Conservation (phyloP, 2,888 invertebrate species). For the Nomada ruficornis region DNA sequence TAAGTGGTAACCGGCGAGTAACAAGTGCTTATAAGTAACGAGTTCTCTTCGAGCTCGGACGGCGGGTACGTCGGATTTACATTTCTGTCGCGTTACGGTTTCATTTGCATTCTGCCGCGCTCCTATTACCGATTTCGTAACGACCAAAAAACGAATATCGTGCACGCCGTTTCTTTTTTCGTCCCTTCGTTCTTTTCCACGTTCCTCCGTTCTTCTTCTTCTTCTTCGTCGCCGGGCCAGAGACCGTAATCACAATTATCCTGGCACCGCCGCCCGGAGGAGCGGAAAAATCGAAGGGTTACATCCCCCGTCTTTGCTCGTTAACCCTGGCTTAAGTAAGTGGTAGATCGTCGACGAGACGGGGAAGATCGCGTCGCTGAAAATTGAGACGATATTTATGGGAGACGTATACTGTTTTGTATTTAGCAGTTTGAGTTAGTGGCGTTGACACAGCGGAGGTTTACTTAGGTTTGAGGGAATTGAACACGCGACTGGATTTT, state of each 20-base stretch:
- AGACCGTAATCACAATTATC: constrained; percentile 70
- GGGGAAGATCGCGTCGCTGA: neutral
- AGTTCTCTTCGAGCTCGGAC: constrained; percentile 37
- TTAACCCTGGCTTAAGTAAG: constrained; percentile 50
- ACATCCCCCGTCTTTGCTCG: constrained; percentile 60
- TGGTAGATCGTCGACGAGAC: constrained; percentile 21
- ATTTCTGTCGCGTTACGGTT: constrained; percentile 61
- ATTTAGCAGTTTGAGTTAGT: too few species aligned
- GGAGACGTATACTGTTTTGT: neutral
- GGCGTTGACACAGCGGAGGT: too few species aligned
- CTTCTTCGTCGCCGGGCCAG: constrained; percentile 36
- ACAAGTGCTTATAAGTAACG: constrained; percentile 62
- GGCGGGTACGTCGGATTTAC: constrained; percentile 47
- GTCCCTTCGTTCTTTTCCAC: neutral
- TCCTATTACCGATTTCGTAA: constrained; percentile 62
- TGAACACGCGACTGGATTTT: too few species aligned
- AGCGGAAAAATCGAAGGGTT: constrained; percentile 59
- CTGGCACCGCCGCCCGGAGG: constrained; percentile 43
- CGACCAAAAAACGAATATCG: constrained; percentile 53
- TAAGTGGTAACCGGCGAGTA: constrained; percentile 47
- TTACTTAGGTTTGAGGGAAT: too few species aligned
- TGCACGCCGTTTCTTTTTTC: constrained; percentile 18
- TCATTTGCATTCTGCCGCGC: constrained; percentile 63
- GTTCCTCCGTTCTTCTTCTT: neutral
- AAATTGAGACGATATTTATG: neutral